These are phyloP conservation scores for Tricholaema leucomelas DNA, from an alignment of 2,113 vertebrate genomes.

Conservation along the genomic window DNA sequence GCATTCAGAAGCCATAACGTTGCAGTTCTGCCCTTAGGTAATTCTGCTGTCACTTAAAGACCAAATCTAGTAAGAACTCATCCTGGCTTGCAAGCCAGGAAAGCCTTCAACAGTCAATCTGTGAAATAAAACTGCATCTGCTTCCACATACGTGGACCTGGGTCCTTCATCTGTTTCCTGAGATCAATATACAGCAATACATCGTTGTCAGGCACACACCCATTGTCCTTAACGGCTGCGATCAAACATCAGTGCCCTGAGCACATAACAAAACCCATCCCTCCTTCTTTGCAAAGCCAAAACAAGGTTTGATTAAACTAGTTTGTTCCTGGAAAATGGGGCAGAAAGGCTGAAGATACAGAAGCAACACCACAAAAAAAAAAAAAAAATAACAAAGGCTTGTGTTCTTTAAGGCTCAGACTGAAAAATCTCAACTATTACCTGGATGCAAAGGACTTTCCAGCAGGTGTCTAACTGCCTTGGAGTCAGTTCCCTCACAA, in stretches of 20 bases:
- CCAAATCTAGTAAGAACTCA: not conserved
- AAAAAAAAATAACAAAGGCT: not conserved
- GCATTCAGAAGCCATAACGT: not conserved
- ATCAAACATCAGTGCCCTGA: not conserved
- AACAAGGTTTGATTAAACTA: not conserved
- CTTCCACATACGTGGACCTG: not conserved
- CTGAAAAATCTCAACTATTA: not conserved
- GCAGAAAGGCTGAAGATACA: not conserved
- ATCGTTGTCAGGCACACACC: not conserved
- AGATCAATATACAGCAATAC: not conserved
- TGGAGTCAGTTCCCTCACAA: not conserved
- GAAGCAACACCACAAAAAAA: not conserved
- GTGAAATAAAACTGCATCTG: not conserved
- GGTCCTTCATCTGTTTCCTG: not conserved
- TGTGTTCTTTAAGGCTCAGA: not conserved
- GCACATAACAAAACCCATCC: not conserved
- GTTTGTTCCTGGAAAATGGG: not conserved
- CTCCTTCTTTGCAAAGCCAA: not conserved
- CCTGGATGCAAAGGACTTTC: not conserved
- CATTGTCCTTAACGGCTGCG: not conserved
- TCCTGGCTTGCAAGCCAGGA: not conserved
- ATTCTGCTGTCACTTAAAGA: not conserved
- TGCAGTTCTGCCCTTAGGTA: constrained; percentile 24
- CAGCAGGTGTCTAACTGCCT: not conserved
- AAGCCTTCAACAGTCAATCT: constrained; percentile 23